Conservation (phyloP, 2,888 invertebrate species). For the Macaria liturata region DNA sequence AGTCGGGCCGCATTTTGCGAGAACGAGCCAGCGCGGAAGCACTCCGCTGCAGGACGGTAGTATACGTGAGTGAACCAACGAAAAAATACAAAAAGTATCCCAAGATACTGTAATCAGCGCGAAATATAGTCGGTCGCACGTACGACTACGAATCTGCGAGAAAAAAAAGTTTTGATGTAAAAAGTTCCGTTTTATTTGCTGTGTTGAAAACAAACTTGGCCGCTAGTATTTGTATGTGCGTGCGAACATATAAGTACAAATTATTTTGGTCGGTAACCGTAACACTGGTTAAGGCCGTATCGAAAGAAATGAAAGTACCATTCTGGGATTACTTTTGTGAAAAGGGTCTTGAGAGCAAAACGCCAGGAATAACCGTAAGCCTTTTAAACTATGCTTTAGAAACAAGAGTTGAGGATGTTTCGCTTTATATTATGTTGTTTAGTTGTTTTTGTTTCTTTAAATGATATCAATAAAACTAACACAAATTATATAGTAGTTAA, state of each 20-base stretch:
- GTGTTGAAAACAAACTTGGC: slow-evolving; percentile 60
- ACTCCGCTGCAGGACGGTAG: slow-evolving; percentile 18
- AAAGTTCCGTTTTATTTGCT: slow-evolving; percentile 79
- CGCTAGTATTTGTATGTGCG: slow-evolving; percentile 25
- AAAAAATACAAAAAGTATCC: slow-evolving; percentile 33
- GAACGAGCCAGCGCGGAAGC: slow-evolving; percentile 21
- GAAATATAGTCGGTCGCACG: slow-evolving; percentile 73
- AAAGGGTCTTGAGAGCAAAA: slow-evolving; percentile 5
- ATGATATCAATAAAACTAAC: too few relatives aligned
- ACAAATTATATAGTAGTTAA: too few relatives aligned
- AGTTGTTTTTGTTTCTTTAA: too few relatives aligned
- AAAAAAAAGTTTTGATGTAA: slow-evolving; percentile 83
- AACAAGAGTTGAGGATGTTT: too few relatives aligned
- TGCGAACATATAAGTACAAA: slow-evolving; percentile 23
- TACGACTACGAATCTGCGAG: slow-evolving; percentile 75
- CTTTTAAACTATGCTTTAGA: too few relatives aligned
- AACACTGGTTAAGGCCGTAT: slow-evolving; percentile 14
- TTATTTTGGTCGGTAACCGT: slow-evolving; percentile 3
- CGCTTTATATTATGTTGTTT: too few relatives aligned
- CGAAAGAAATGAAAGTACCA: slow-evolving; percentile 13
- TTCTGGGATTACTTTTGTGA: slow-evolving; percentile 15
- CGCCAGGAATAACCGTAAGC: neutral
- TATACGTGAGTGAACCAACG: slow-evolving; percentile 26
- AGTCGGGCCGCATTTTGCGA: slow-evolving; percentile 24
- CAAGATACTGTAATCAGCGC: slow-evolving; percentile 69